Percentiles rank a stretch among this genome's conserved stretches.
phyloP scores from a whole-genome alignment of 92 coral and sea anemone genomes.

The Porites lobata region DNA sequence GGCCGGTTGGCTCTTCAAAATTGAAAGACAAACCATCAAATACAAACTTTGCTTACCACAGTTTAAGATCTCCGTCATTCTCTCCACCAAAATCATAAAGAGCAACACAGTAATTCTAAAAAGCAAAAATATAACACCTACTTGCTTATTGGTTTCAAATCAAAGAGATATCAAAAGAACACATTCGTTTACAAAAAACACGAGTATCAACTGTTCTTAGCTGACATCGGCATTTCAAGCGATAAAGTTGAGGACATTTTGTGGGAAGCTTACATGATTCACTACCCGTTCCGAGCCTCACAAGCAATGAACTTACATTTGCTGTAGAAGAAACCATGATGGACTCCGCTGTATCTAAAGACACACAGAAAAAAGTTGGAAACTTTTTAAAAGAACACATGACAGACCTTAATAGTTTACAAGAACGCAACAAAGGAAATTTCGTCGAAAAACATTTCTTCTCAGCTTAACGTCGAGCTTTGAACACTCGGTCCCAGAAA shows the following conservation, averaged over 20 bases:
- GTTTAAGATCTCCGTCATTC: conserved; percentile 87
- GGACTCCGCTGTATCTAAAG: conserved; percentile 69
- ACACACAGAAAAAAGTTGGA: background rate
- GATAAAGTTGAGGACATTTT: no score
- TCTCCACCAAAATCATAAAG: conserved; percentile 92
- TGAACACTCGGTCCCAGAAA: no score
- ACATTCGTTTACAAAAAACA: no score
- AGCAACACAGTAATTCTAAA: conserved; percentile 73
- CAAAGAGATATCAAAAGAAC: no score
- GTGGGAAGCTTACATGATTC: no score
- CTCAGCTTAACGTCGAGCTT: no score
- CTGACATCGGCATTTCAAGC: no score
- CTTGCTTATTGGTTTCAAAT: no score
- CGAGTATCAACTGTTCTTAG: no score
- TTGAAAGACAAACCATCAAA: background rate
- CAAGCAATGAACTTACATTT: conserved; percentile 1
- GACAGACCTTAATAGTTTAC: background rate
- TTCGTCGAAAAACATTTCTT: no score
- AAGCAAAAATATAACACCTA: background rate
- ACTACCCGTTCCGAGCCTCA: background rate
- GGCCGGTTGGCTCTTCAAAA: background rate
- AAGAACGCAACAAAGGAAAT: background rate
- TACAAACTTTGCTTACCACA: conserved; percentile 66
- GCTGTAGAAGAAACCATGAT: conserved; percentile 50
- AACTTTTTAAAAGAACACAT: background rate